Percentiles rank a stretch among this genome's conserved stretches.
Evolutionary conservation across 2,113 vertebrate genomes (phyloP).

Genomic region (Charadrius vociferus): DNA sequence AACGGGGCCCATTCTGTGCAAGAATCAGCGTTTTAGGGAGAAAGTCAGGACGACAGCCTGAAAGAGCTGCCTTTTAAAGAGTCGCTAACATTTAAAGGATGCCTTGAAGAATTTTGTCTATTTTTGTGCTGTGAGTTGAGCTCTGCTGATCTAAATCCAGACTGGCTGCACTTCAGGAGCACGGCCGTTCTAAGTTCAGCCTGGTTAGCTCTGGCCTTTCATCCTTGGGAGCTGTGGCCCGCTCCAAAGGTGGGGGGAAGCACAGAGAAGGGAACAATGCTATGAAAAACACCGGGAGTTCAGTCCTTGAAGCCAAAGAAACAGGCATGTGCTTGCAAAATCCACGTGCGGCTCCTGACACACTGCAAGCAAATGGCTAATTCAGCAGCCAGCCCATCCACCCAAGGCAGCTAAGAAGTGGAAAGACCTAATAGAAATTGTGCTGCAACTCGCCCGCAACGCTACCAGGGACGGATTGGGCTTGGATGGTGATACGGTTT

Average conservation of each 20-base stretch:
- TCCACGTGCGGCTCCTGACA: background rate
- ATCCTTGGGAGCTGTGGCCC: background rate
- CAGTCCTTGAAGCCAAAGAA: background rate
- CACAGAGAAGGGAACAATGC: background rate
- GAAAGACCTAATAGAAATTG: background rate
- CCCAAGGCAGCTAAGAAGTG: background rate
- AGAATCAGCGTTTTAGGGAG: background rate
- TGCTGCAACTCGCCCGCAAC: background rate
- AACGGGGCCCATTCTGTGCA: background rate
- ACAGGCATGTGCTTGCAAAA: background rate
- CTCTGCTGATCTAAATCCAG: slow-evolving; percentile 30
- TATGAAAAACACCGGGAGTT: background rate
- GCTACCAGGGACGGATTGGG: background rate
- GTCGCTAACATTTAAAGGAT: background rate
- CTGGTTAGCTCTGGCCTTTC: background rate
- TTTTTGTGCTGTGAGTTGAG: background rate
- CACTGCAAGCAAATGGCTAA: background rate
- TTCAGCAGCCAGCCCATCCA: background rate
- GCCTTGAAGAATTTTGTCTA: background rate
- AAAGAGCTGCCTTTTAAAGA: background rate
- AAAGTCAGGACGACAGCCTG: background rate
- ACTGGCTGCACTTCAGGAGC: background rate
- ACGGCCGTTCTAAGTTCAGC: background rate
- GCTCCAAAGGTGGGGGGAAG: background rate
- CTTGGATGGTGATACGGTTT: background rate